These are phyloP conservation scores for Triplophysa dalaica DNA, from an alignment of 2,113 vertebrate genomes.

Conservation along the genomic window DNA sequence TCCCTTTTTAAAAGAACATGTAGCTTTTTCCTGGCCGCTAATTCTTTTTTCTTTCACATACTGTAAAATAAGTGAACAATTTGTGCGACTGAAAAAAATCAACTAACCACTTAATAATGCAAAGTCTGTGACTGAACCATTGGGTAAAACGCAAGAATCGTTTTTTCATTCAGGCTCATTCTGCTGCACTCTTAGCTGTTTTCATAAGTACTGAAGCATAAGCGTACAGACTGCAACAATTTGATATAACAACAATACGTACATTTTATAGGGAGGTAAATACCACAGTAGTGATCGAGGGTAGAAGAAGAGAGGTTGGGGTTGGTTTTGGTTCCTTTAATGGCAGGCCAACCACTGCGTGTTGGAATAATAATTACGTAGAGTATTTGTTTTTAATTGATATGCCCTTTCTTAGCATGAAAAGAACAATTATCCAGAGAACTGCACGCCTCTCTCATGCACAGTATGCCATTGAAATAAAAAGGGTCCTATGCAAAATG, in stretches of 20 bases:
- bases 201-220: conserved; percentile 60
- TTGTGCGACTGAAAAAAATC: conserved; percentile 50
- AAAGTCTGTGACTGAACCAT: conserved; percentile 61
- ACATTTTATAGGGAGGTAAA: conserved; percentile 55
- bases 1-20: conserved; percentile 31
- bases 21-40: conserved; percentile 41
- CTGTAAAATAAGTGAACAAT: conserved; percentile 55
- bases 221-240: conserved; percentile 54
- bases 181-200: conserved; percentile 40
- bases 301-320: conserved; percentile 44
- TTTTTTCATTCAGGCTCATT: conserved; percentile 38
- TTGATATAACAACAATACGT: conserved; percentile 60
- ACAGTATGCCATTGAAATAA: conserved; percentile 76
- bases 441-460: conserved; percentile 71
- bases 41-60: conserved; percentile 49
- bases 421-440: conserved; percentile 80
- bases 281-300: conserved; percentile 48
- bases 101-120: conserved; percentile 58
- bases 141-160: conserved; percentile 59
- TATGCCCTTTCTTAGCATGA: conserved; percentile 80
- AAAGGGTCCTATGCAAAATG: conserved; percentile 73
- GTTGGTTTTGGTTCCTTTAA: conserved; percentile 57
- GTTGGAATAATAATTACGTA: conserved; percentile 76
- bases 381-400: conserved; percentile 82
- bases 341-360: conserved; percentile 72